A percentile compares a stretch with the other conserved stretches of the same genome.
These are phyloP conservation scores for Achroia grisella DNA, from an alignment of 1,140 invertebrate species.

Conservation along the genomic window DNA sequence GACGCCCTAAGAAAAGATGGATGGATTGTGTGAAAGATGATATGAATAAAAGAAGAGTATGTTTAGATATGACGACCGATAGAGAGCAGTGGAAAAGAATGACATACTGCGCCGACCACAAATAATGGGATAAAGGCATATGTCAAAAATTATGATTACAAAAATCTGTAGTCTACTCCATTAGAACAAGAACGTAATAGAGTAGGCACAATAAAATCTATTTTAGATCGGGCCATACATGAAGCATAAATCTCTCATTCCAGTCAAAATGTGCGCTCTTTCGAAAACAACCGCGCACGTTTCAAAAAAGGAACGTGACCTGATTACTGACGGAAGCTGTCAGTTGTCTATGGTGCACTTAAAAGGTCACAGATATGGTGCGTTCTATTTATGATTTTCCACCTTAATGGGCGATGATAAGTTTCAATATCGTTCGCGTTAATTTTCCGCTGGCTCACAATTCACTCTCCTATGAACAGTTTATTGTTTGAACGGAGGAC, in stretches of 20 bases:
- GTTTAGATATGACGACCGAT: too few relatives aligned
- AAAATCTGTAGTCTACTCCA: neutral
- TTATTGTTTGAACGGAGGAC: constrained; percentile 30
- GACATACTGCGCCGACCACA: too few relatives aligned
- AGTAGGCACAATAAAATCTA: constrained; percentile 23
- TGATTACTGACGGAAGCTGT: constrained; percentile 68
- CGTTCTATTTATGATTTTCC: constrained; percentile 10
- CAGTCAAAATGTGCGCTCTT: constrained; percentile 29
- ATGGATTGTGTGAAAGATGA: too few relatives aligned
- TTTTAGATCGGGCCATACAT: constrained; percentile 9
- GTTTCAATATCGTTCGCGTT: constrained; percentile 14
- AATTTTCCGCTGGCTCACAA: constrained; percentile 19
- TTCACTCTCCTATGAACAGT: constrained; percentile 25
- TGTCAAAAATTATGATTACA: too few relatives aligned
- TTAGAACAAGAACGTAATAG: neutral
- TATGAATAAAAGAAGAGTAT: too few relatives aligned
- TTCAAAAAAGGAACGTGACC: constrained; percentile 68
- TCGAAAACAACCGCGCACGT: constrained; percentile 39
- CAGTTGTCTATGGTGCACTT: constrained; percentile 39
- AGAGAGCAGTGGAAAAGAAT: too few relatives aligned
- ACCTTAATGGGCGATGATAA: constrained; percentile 19
- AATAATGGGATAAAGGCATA: too few relatives aligned
- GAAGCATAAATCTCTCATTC: constrained; percentile 35
- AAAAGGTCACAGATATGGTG: constrained; percentile 42
- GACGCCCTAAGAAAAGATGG: too few relatives aligned